phyloP scores from a whole-genome alignment of 2,113 vertebrate species.

The Clarias batrachus region DNA sequence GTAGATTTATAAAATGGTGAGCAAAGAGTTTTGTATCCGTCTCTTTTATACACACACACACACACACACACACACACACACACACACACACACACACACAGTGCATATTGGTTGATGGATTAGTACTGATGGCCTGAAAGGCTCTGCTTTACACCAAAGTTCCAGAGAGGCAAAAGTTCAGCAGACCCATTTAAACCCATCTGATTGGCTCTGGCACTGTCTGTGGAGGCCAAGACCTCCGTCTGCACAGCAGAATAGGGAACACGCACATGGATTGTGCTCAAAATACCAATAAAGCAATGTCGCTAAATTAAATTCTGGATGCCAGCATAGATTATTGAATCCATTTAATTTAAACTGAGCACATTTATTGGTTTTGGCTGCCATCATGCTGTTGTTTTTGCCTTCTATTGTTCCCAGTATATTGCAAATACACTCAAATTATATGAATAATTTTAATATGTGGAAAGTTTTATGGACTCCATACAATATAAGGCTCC shows the following conservation, averaged over 20 bases:
- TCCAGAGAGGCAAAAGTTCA: slow-evolving; percentile 47
- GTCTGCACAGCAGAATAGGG: slow-evolving; percentile 41
- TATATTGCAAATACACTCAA: neutral
- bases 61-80: neutral
- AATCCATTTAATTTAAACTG: slow-evolving; percentile 20
- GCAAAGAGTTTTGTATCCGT: neutral
- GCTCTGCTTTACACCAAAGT: slow-evolving; percentile 60
- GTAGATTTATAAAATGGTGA: neutral
- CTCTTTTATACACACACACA: neutral
- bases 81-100: neutral
- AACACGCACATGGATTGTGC: slow-evolving; percentile 4
- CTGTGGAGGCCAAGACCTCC: slow-evolving; percentile 43
- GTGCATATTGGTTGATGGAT: slow-evolving; percentile 29
- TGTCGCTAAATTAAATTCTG: slow-evolving; percentile 1
- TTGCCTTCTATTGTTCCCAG: neutral
- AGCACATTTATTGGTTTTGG: slow-evolving; percentile 20
- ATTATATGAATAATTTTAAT: slow-evolving; percentile 23
- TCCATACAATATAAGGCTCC: neutral
- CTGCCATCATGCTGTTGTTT: neutral
- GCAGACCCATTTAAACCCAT: slow-evolving; percentile 39
- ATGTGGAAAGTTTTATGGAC: neutral
- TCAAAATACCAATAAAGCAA: slow-evolving; percentile 19
- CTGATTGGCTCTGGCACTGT: slow-evolving; percentile 38
- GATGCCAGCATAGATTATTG: slow-evolving; percentile 9
- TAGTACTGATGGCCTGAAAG: slow-evolving; percentile 43